phyloP scores from a whole-genome alignment of 2,888 invertebrate species.

The Atrina japonica region DNA sequence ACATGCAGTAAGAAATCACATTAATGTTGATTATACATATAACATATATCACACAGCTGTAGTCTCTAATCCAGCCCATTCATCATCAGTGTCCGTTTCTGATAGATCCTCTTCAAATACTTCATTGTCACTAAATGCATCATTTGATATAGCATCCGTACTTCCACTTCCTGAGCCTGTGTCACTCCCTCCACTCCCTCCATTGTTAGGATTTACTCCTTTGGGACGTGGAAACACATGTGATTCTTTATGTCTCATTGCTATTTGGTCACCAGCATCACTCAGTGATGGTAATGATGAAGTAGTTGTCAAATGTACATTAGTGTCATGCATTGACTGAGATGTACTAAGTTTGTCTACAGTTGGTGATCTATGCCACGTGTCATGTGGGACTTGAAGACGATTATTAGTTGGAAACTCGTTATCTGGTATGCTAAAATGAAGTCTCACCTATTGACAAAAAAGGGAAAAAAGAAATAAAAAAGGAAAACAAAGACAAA shows the following conservation, averaged over 20 bases:
- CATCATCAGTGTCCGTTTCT: slow-evolving; percentile 72
- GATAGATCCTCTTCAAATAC: slow-evolving; percentile 68
- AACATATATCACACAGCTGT: slow-evolving; percentile 67
- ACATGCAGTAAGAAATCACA: too few relatives aligned
- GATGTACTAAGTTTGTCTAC: slow-evolving; percentile 21
- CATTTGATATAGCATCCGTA: slow-evolving; percentile 52
- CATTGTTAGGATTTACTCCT: not conserved
- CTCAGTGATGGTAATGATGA: slow-evolving; percentile 17
- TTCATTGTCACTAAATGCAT: slow-evolving; percentile 60
- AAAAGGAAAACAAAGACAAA: not conserved
- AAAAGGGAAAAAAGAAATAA: not conserved
- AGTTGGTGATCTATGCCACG: slow-evolving; percentile 20
- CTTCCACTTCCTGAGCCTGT: slow-evolving; percentile 52
- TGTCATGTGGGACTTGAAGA: slow-evolving; percentile 30
- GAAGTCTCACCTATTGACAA: slow-evolving; percentile 57
- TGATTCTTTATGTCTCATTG: slow-evolving; percentile 13
- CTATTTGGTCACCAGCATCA: slow-evolving; percentile 13
- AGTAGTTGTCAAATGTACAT: slow-evolving; percentile 5
- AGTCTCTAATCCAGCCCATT: slow-evolving; percentile 74
- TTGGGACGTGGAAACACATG: slow-evolving; percentile 8
- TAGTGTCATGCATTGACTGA: not conserved
- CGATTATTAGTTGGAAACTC: slow-evolving; percentile 15
- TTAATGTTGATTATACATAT: too few relatives aligned
- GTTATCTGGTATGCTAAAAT: slow-evolving; percentile 49
- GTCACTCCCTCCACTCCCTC: slow-evolving; percentile 38